phyloP scores from a whole-genome alignment of 2,113 vertebrate species.

The Rallus limicola region DNA sequence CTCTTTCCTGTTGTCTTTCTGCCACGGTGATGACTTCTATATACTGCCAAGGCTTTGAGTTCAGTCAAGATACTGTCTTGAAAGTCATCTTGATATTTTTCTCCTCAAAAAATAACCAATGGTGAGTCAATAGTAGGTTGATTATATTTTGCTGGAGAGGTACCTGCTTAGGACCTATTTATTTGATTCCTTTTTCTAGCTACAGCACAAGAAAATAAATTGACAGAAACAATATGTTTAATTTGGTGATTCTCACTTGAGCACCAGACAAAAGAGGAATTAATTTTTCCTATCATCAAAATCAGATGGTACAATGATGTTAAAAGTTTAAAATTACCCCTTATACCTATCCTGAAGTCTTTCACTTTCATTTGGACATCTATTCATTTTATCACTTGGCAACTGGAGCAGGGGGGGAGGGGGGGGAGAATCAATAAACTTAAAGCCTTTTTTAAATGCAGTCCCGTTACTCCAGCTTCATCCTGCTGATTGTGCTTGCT shows the following conservation, averaged over 20 bases:
- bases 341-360: neutral
- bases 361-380: neutral
- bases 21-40: neutral
- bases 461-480: neutral
- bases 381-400: neutral
- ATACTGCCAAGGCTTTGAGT: neutral
- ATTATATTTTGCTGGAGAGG: neutral
- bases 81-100: neutral
- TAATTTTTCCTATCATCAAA: neutral
- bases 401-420: accelerated
- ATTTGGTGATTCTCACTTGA: neutral
- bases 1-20: neutral
- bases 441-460: neutral
- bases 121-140: neutral
- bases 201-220: constrained; percentile 6
- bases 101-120: neutral
- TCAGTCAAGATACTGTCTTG: neutral
- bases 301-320: neutral
- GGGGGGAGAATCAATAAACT: neutral
- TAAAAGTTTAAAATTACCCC: neutral
- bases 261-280: neutral
- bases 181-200: constrained; percentile 11
- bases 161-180: neutral
- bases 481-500: neutral
- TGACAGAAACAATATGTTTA: neutral